Conservation (phyloP, 1,140 invertebrate species). For the Coptotermes formosanus region DNA sequence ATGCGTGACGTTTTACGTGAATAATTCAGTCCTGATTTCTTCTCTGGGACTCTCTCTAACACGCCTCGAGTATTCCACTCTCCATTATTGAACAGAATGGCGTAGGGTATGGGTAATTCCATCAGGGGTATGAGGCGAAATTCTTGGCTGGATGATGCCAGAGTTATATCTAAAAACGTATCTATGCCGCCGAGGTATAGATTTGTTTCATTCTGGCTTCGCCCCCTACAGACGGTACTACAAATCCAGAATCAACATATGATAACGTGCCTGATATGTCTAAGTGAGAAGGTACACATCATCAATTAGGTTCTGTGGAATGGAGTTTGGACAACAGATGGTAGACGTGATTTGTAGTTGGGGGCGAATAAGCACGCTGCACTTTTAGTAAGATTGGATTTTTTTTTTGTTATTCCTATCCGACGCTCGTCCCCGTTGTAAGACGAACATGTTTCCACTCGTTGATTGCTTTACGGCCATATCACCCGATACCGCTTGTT, state of each 20-base stretch:
- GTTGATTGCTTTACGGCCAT: not conserved
- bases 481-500: not conserved
- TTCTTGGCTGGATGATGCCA: not conserved
- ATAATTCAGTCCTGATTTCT: conserved; percentile 6
- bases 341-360: no score
- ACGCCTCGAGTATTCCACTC: not conserved
- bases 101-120: not conserved
- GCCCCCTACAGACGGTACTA: not conserved
- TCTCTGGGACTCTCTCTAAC: not conserved
- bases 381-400: conserved; percentile 12
- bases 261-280: not conserved
- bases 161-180: not conserved
- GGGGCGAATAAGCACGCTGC: not conserved
- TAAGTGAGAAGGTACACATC: not conserved
- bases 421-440: not conserved
- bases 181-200: not conserved
- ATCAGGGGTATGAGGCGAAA: not conserved
- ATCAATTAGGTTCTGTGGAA: not conserved
- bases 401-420: not conserved
- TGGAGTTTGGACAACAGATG: not conserved
- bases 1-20: not conserved
- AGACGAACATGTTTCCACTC: not conserved
- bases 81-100: conserved; percentile 4
- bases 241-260: not conserved
- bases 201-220: not conserved